Conservation (phyloP, 2,888 invertebrate species). For the Entomobrya proxima region DNA sequence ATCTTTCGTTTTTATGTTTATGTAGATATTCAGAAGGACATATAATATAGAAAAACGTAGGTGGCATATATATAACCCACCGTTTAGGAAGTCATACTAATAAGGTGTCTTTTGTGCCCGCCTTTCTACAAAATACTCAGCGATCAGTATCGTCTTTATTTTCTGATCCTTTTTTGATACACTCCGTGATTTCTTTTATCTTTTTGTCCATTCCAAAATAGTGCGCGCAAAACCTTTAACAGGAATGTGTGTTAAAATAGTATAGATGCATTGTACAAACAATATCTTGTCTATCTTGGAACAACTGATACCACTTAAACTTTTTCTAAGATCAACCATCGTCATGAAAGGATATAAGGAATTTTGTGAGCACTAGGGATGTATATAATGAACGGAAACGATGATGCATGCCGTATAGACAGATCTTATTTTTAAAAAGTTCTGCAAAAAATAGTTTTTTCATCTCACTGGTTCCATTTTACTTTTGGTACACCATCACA, state of each 20-base stretch:
- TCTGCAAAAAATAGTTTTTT: background rate
- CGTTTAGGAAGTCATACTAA: too few relatives aligned
- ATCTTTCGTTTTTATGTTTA: background rate
- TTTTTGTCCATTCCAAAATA: background rate
- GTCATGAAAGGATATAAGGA: too few relatives aligned
- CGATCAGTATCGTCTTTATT: background rate
- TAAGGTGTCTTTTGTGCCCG: too few relatives aligned
- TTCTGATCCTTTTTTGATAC: background rate
- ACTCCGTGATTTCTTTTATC: background rate
- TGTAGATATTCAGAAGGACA: too few relatives aligned
- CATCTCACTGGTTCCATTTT: constrained; percentile 42
- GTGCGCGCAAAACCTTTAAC: background rate
- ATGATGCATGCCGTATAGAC: constrained; percentile 12
- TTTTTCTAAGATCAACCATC: constrained; percentile 19
- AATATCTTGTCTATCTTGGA: background rate
- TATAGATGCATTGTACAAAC: too few relatives aligned
- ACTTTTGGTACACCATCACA: background rate
- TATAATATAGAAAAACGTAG: too few relatives aligned
- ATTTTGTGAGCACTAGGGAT: too few relatives aligned
- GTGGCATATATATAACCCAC: too few relatives aligned
- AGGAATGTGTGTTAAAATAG: background rate
- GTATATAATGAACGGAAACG: constrained; percentile 20
- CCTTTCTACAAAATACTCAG: too few relatives aligned
- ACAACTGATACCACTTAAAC: background rate
- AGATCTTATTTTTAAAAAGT: background rate